Base-by-base conservation (phyloP, 92 coral and sea anemone genomes). In the Zoanthus gigantus region DNA sequence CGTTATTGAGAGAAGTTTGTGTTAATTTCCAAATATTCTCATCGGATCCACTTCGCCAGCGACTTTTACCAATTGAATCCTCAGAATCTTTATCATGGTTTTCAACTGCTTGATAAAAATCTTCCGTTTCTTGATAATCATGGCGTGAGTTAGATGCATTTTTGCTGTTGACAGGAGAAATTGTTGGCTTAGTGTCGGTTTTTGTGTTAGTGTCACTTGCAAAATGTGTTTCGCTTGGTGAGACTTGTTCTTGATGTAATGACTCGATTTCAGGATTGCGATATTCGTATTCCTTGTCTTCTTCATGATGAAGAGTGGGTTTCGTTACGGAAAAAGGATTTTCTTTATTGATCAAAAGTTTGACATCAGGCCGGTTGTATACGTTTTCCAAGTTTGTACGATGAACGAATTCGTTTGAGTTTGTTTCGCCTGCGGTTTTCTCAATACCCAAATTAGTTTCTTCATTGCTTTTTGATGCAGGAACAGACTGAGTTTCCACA, bases 231-330 rank as follows among this genome's bases (percentile, higher is more conserved):
- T n/a, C 63, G 12, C 65, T 67, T 18, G 72, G 13, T 23, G 37
- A 23, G 32, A 23, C 32, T 37, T 37, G 42, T 67, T 18, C 6
- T 76, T 76, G 44, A 9, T 52, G 80, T 76, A 52, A 30, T 48
- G 61, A 48, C 63, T 76, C 80, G 29, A 76, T 42, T 29, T 76
- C 80, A 52, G 80, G 80, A 48, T 76, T 42, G 34, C 80, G 80
- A 28, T 50, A 76, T 76, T 76, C 61, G 9, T 76, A 76, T 13
- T 76, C 61, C 12, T 10, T 45, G 10, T 28, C 45, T 23, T 48
- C 11, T 67, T 67, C 15, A 4, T 12, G 2, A 14, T 67, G 72
- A 67, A 67, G 3, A 67, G 32, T 67, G 9, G 72, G 42, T 67
- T 34, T 28, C 8, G n/a, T 31, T 29, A 48, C 7, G 50, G 79